Percentiles rank a stretch among this genome's conserved stretches.
phyloP scores from a whole-genome alignment of 2,888 invertebrate genomes.

The Biston betularia region DNA sequence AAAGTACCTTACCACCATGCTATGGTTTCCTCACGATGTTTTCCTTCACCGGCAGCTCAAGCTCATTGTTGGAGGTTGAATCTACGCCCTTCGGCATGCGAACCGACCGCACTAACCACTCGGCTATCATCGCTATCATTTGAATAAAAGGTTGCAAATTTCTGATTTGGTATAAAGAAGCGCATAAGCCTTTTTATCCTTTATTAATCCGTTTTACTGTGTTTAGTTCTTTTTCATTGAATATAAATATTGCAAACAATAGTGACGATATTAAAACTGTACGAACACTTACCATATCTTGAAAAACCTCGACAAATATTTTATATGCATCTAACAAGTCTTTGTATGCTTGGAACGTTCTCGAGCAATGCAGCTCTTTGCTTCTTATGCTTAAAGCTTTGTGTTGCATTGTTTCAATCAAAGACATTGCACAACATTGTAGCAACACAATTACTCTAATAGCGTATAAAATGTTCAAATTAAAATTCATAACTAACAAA shows the following conservation, averaged over 20 bases:
- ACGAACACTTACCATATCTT: constrained; percentile 29
- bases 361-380: constrained; percentile 7
- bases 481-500: constrained; percentile 3
- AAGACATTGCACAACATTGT: neutral
- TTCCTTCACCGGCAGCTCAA: too few species aligned
- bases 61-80: too few species aligned
- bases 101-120: too few species aligned
- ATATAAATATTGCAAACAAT: neutral
- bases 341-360: constrained; percentile 20
- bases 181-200: too few species aligned
- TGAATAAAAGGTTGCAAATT: too few species aligned
- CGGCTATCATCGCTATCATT: too few species aligned
- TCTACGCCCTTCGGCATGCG: too few species aligned
- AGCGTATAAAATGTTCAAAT: constrained; percentile 21
- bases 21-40: too few species aligned
- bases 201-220: too few species aligned
- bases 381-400: neutral
- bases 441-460: constrained; percentile 21
- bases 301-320: constrained; percentile 26
- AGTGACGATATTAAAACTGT: neutral
- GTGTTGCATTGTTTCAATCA: neutral
- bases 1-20: too few species aligned
- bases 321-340: constrained; percentile 31
- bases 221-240: neutral
- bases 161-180: too few species aligned